Conservation (phyloP, 2,888 invertebrate genomes). For the Dascillus cervinus region DNA sequence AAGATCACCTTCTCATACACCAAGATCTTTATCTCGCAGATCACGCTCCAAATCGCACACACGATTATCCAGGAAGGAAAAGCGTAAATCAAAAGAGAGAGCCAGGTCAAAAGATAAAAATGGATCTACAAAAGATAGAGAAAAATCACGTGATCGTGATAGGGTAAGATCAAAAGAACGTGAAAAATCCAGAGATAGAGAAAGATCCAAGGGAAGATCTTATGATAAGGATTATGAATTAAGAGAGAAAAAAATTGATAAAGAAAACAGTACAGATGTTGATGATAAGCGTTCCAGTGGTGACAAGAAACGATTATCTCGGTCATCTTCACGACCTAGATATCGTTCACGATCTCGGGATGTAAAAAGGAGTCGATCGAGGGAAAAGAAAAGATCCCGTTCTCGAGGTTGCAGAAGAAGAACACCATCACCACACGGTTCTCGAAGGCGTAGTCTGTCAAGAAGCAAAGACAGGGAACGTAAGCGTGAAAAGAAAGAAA, state of each 20-base stretch:
- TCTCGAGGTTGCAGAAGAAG: constrained; percentile 38
- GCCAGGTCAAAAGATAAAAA: constrained; percentile 23
- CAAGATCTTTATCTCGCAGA: constrained; percentile 26
- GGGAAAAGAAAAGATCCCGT: constrained; percentile 41
- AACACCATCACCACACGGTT: constrained; percentile 38
- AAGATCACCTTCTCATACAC: constrained; percentile 33
- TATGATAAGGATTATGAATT: constrained; percentile 32
- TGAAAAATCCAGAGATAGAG: constrained; percentile 36
- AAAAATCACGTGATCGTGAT: constrained; percentile 38
- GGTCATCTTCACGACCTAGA: constrained; percentile 50
- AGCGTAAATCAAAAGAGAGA: constrained; percentile 27
- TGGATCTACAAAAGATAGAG: constrained; percentile 19
- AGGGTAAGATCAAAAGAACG: constrained; percentile 37
- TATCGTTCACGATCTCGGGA: constrained; percentile 52
- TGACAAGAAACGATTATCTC: constrained; percentile 45
- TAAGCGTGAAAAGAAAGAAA: constrained; percentile 22
- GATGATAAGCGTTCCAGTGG: constrained; percentile 36
- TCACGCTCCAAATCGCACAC: constrained; percentile 45
- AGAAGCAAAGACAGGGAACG: constrained; percentile 37
- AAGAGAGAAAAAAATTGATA: constrained; percentile 35
- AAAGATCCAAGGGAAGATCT: constrained; percentile 35
- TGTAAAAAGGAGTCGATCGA: constrained; percentile 40
- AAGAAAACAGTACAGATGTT: constrained; percentile 34
- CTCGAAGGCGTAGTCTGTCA: constrained; percentile 32
- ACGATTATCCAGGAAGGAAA: constrained; percentile 24